These are phyloP conservation scores for Rhagophthalmus giganteus DNA, from an alignment of 2,888 invertebrate genomes.

Conservation along the genomic window DNA sequence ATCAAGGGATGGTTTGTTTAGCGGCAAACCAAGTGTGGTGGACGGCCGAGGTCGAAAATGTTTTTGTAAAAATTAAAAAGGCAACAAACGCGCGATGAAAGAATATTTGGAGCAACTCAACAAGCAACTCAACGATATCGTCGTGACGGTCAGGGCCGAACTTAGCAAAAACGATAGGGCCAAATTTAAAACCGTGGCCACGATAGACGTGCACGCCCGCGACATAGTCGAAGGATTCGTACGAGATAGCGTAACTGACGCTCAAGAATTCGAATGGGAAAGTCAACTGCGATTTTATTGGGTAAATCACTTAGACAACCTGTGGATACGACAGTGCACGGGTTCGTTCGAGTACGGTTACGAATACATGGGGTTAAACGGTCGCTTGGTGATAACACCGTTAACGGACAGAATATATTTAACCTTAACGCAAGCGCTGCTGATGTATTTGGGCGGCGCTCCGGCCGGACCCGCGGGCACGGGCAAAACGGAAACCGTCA, in stretches of 20 bases:
- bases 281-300: slow-evolving; percentile 92
- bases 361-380: slow-evolving; percentile 94
- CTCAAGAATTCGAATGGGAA: slow-evolving; percentile 91
- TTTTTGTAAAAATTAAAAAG: slow-evolving; percentile 72
- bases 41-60: slow-evolving; percentile 93
- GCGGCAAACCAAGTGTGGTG: slow-evolving; percentile 93
- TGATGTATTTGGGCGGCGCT: slow-evolving; percentile 89
- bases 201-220: slow-evolving; percentile 89
- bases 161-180: slow-evolving; percentile 78
- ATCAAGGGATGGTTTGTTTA: slow-evolving; percentile 67
- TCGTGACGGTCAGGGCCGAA: slow-evolving; percentile 73
- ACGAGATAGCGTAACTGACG: slow-evolving; percentile 78
- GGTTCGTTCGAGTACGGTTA: slow-evolving; percentile 90
- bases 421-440: slow-evolving; percentile 89
- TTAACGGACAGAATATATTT: slow-evolving; percentile 90
- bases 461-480: slow-evolving; percentile 85
- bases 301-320: slow-evolving; percentile 77
- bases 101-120: slow-evolving; percentile 81
- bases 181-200: slow-evolving; percentile 87
- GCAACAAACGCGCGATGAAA: slow-evolving; percentile 87
- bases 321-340: slow-evolving; percentile 83
- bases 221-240: slow-evolving; percentile 87
- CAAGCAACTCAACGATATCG: slow-evolving; percentile 80
- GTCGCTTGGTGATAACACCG: slow-evolving; percentile 88
- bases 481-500: slow-evolving; percentile 90